Base-by-base conservation (phyloP, 2,888 invertebrate genomes). In the Nomada ferruginata region DNA sequence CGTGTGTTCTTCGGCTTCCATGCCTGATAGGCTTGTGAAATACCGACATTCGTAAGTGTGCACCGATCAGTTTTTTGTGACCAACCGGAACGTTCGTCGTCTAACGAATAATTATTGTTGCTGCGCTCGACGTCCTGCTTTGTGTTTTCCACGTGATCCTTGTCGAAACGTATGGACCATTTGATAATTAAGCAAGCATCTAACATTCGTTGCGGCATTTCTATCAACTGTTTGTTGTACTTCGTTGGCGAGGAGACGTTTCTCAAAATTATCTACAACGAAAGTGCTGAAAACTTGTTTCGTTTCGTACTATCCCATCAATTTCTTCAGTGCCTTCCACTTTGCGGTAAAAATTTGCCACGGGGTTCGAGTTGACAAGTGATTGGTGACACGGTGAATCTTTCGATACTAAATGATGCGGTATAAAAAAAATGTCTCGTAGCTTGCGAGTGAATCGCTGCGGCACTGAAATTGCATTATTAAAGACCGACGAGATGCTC, bases 351-450 rank as follows among this genome's bases (percentile, higher is more conserved):
- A 47, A 18, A 47, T 64, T 50, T 50, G 18, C 26, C 15, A 4
- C 47, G 18, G 0, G 15, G 1, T 26, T 3, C 20, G n/a, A 29
- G 47, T 59, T 9, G 29, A n/a, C 1, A 18, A 59, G 60, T 69
- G 75, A 52, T 42, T 23, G 13, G 72, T 64, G 72, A 18, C 10
- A 10, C 13, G 13, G 68, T 50, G 76, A 63, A 71, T 10, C 18
- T 23, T 55, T 76, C 13, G 11, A 64, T 23, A 7, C 7, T 13
- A 42, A 13, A 74, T 15, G 15, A n/a, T 20, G 15, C 15, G 29
- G 10, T n/a, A 20, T 18, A 60, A 26, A 50, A 29, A 1, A 65
- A 65, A 29, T 26, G 13, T 18, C 13, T 64, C 18, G 50, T 18
- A 26, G 15, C 15, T 9, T 7, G 3, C 13, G 10, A 52, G 29